These are phyloP conservation scores for Tetramorium alpestre DNA, from an alignment of 1,140 invertebrate species.

Conservation along the genomic window DNA sequence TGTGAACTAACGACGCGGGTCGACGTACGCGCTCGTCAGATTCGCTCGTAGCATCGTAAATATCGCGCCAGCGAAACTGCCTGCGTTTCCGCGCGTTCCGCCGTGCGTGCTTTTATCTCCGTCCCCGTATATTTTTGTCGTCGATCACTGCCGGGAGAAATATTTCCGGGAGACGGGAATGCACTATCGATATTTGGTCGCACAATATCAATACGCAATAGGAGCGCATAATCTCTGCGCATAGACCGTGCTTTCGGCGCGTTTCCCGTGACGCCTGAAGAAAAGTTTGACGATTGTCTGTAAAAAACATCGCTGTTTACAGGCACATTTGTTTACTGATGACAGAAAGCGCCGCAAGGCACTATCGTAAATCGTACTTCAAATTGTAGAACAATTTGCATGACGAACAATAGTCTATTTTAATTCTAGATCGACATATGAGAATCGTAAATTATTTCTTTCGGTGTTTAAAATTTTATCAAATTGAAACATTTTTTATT, in stretches of 20 bases:
- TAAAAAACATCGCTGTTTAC: background rate
- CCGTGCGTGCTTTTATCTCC: conserved; percentile 8
- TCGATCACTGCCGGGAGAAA: conserved; percentile 22
- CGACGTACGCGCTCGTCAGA: conserved; percentile 3
- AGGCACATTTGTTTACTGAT: background rate
- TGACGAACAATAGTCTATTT: background rate
- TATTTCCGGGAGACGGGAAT: background rate
- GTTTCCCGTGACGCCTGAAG: background rate
- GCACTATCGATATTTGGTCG: conserved; percentile 5
- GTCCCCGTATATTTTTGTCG: conserved; percentile 13
- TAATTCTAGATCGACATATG: background rate
- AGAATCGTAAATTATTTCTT: background rate
- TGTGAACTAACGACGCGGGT: conserved; percentile 33
- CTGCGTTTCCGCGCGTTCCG: background rate
- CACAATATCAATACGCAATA: conserved; percentile 8
- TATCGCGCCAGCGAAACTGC: conserved; percentile 8
- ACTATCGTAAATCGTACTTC: background rate
- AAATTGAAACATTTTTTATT: background rate
- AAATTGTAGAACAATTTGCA: background rate
- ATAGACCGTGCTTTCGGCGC: background rate
- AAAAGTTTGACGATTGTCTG: background rate
- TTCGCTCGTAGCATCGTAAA: conserved; percentile 17
- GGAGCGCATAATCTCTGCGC: background rate
- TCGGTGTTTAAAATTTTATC: background rate
- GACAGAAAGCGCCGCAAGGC: background rate